A percentile compares a stretch with the other conserved stretches of the same genome.
Conservation (phyloP, 2,888 invertebrate species). For the Marasmarcha lunaedactyla region DNA sequence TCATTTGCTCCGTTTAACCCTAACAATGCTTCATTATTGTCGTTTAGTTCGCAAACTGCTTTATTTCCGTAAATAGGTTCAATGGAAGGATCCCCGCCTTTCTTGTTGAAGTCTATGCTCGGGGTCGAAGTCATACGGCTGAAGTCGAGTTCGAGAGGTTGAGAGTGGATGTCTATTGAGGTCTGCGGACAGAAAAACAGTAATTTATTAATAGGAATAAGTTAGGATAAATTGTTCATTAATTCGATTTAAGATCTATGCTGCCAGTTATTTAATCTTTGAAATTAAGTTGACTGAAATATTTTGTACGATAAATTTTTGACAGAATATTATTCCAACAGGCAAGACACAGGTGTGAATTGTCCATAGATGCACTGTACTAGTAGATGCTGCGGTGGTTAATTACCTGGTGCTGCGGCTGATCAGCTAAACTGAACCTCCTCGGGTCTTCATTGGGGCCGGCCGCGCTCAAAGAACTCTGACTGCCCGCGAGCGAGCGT, state of each 20-base stretch:
- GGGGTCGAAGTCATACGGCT: constrained; percentile 60
- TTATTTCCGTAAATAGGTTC: constrained; percentile 65
- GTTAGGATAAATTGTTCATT: neutral
- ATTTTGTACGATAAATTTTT: no score
- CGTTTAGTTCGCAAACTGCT: constrained; percentile 50
- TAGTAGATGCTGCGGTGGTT: no score
- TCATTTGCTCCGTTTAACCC: constrained; percentile 51
- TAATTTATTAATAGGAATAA: constrained; percentile 4
- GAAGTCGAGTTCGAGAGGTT: constrained; percentile 59
- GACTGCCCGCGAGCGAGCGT: constrained; percentile 73
- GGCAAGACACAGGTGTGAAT: no score
- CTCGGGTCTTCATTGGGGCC: constrained; percentile 67
- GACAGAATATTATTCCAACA: no score
- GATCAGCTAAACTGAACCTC: constrained; percentile 72
- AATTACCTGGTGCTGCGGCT: constrained; percentile 58
- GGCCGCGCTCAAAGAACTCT: constrained; percentile 68
- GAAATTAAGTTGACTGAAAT: no score
- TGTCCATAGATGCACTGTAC: no score
- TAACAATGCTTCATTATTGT: constrained; percentile 47
- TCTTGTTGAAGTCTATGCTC: constrained; percentile 54
- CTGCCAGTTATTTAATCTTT: no score
- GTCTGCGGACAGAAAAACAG: constrained; percentile 30
- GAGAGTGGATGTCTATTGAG: constrained; percentile 53
- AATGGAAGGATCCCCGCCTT: constrained; percentile 52
- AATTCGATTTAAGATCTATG: neutral